phyloP scores from a whole-genome alignment of 2,888 invertebrate genomes.

The Tupiocoris notatus region DNA sequence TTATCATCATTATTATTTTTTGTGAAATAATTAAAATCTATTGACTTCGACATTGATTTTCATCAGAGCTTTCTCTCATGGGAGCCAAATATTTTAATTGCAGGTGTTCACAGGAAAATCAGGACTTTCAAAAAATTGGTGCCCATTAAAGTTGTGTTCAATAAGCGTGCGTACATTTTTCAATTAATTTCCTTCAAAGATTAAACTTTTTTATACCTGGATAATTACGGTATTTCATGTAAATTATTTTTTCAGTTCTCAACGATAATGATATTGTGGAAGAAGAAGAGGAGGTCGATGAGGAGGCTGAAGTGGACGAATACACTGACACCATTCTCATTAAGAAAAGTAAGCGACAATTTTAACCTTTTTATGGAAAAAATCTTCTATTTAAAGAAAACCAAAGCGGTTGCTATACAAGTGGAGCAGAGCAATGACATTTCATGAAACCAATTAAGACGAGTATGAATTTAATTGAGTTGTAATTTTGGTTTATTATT shows the following conservation, averaged over 20 bases:
- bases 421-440: too few species aligned
- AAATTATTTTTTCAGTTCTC: background rate
- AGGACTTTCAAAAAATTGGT: constrained; percentile 14
- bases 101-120: constrained; percentile 6
- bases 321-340: background rate
- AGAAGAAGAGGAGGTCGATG: constrained; percentile 28
- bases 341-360: constrained; percentile 4
- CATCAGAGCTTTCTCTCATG: too few species aligned
- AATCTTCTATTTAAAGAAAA: too few species aligned
- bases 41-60: too few species aligned
- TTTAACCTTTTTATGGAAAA: background rate
- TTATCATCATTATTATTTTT: background rate
- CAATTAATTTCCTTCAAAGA: background rate
- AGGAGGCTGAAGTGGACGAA: constrained; percentile 28
- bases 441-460: too few species aligned
- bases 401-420: too few species aligned
- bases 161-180: background rate
- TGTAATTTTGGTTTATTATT: too few species aligned
- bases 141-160: constrained; percentile 12
- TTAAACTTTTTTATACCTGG: background rate
- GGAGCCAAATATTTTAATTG: too few species aligned
- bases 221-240: background rate
- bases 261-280: constrained; percentile 18
- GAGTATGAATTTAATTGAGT: too few species aligned
- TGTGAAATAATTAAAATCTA: too few species aligned